A percentile compares a stretch with the other conserved stretches of the same genome.
Conservation (phyloP, 2,888 invertebrate genomes). For the Heliothis peltigera region DNA sequence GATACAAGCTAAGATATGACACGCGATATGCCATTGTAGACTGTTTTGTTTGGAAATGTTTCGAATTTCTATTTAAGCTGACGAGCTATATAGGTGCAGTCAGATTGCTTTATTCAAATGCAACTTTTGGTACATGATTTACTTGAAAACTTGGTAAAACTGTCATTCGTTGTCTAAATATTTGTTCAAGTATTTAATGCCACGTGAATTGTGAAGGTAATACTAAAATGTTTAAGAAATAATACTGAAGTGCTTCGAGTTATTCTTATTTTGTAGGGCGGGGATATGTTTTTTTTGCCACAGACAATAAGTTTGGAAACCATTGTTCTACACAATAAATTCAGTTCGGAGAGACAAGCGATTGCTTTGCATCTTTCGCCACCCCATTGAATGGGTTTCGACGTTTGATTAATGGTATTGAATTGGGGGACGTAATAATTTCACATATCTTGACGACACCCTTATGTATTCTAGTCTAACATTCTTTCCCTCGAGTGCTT, state of each 20-base stretch:
- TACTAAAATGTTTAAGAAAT: too few species aligned
- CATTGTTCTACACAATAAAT: slow-evolving; percentile 75
- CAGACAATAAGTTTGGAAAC: slow-evolving; percentile 63
- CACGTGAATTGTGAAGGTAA: not conserved
- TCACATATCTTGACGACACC: slow-evolving; percentile 73
- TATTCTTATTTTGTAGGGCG: slow-evolving; percentile 11
- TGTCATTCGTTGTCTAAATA: not conserved
- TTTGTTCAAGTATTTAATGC: slow-evolving; percentile 7
- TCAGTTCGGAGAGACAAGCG: slow-evolving; percentile 79
- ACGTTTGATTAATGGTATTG: slow-evolving; percentile 86
- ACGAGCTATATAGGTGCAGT: not conserved
- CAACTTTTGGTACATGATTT: slow-evolving; percentile 15
- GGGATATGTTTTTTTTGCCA: slow-evolving; percentile 37
- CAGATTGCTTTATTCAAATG: slow-evolving; percentile 24
- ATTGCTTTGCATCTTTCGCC: slow-evolving; percentile 83
- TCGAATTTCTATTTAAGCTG: slow-evolving; percentile 11
- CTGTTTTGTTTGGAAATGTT: slow-evolving; percentile 13
- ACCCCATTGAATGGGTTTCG: slow-evolving; percentile 85
- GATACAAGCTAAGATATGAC: slow-evolving; percentile 32
- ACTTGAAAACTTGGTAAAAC: slow-evolving; percentile 15
- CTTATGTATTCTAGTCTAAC: slow-evolving; percentile 59
- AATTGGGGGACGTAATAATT: slow-evolving; percentile 76
- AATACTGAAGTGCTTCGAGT: too few species aligned
- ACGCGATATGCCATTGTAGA: slow-evolving; percentile 15
- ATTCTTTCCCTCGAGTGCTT: slow-evolving; percentile 59